Evolutionary conservation across 1,140 invertebrate genomes (phyloP).

Genomic region (Proctacanthus coquilletti): DNA sequence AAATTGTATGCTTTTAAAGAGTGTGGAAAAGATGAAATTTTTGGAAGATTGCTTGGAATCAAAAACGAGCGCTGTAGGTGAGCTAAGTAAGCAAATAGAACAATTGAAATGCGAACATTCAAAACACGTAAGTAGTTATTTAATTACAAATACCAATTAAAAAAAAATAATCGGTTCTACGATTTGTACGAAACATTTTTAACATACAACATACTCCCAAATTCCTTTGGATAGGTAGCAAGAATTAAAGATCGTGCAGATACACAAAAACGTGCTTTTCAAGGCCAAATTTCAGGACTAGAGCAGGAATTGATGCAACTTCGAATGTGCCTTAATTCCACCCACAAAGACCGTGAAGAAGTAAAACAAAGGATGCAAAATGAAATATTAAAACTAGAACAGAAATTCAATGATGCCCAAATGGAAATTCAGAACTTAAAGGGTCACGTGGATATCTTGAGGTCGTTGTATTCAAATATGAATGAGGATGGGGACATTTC

Average conservation of each 20-base stretch:
- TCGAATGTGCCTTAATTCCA: not conserved
- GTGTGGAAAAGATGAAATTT: not conserved
- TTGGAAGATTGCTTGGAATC: not conserved
- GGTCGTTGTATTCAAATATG: not conserved
- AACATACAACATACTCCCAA: not conserved
- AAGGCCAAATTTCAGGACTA: not conserved
- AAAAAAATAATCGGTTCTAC: not conserved
- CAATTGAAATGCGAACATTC: not conserved
- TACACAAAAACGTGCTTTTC: not conserved
- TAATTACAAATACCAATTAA: not conserved
- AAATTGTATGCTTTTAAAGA: not conserved
- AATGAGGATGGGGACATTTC: not conserved
- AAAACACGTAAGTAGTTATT: not conserved
- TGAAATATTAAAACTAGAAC: not conserved
- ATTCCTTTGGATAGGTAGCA: not conserved
- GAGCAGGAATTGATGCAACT: not conserved
- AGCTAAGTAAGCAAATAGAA: not conserved
- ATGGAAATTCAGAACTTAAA: not conserved
- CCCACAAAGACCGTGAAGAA: not conserved
- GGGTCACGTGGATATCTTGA: not conserved
- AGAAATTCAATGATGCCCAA: constrained; percentile 1
- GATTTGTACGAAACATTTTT: not conserved
- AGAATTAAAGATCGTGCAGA: constrained; percentile 1
- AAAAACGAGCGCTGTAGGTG: not conserved
- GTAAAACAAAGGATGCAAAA: not conserved